Conservation (phyloP, 2,797 vertebrate genomes). For the Buceros bicornis region DNA sequence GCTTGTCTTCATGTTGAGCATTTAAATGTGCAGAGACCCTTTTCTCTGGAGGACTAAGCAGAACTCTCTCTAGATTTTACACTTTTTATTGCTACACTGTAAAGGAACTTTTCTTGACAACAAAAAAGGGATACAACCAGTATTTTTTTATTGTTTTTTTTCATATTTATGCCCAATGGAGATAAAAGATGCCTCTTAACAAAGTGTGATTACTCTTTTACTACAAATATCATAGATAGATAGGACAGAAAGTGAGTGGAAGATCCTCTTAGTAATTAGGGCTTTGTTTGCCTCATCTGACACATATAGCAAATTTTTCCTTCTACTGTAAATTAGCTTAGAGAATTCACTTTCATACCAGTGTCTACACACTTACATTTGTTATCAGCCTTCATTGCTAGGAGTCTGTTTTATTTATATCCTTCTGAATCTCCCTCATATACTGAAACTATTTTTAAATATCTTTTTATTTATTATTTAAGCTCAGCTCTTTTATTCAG, state of each 20-base stretch:
- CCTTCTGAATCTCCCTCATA: not conserved
- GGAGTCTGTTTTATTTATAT: not conserved
- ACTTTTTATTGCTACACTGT: not conserved
- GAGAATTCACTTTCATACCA: not conserved
- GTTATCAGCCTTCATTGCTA: not conserved
- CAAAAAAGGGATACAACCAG: not conserved
- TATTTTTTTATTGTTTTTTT: not conserved
- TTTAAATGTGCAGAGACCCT: not conserved
- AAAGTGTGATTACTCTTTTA: not conserved
- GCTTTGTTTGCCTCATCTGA: not conserved
- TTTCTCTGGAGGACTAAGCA: not conserved
- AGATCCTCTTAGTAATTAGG: not conserved
- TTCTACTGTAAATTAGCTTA: not conserved
- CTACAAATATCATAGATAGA: not conserved
- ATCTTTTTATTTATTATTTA: constrained; percentile 60
- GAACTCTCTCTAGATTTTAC: not conserved
- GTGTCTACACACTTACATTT: not conserved
- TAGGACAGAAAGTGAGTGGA: not conserved
- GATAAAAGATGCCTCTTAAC: not conserved
- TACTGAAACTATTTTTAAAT: constrained; percentile 30
- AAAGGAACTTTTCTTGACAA: not conserved
- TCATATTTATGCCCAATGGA: not conserved
- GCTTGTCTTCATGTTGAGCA: not conserved
- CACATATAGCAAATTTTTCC: not conserved
- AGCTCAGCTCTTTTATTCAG: constrained; percentile 14